phyloP scores from a whole-genome alignment of 2,888 invertebrate genomes.

The Nymphalis urticae region DNA sequence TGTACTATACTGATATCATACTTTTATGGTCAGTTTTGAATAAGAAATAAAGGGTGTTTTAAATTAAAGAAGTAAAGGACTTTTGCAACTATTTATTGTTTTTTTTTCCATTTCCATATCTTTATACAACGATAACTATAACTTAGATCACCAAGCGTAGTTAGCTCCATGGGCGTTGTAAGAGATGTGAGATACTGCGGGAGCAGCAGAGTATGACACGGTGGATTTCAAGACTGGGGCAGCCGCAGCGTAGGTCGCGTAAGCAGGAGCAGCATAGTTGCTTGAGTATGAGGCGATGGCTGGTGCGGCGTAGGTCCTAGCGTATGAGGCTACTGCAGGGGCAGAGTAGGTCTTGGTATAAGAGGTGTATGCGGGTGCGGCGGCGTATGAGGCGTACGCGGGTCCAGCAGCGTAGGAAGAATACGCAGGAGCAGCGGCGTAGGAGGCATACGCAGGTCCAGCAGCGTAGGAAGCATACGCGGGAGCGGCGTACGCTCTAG shows the following conservation, averaged over 20 bases:
- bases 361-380: constrained; percentile 43
- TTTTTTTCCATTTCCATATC: constrained; percentile 14
- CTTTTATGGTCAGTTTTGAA: constrained; percentile 8
- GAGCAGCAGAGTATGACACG: constrained; percentile 81
- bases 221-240: constrained; percentile 67
- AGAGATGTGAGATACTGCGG: constrained; percentile 83
- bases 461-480: constrained; percentile 51
- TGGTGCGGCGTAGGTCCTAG: constrained; percentile 47
- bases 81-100: constrained; percentile 15
- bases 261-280: constrained; percentile 58
- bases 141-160: constrained; percentile 83
- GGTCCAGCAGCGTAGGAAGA: constrained; percentile 45
- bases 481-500: constrained; percentile 51
- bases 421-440: constrained; percentile 60
- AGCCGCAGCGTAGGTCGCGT: constrained; percentile 60
- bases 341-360: constrained; percentile 49
- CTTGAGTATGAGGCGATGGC: constrained; percentile 41
- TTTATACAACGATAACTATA: constrained; percentile 22
- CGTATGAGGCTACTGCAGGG: constrained; percentile 48
- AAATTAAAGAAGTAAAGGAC: constrained; percentile 36
- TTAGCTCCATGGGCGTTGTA: constrained; percentile 84
- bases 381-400: constrained; percentile 31
- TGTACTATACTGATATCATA: constrained; percentile 17
- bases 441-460: constrained; percentile 46
- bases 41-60: constrained; percentile 27